Conservation (phyloP, 2,888 invertebrate species). For the Sericinus montela region DNA sequence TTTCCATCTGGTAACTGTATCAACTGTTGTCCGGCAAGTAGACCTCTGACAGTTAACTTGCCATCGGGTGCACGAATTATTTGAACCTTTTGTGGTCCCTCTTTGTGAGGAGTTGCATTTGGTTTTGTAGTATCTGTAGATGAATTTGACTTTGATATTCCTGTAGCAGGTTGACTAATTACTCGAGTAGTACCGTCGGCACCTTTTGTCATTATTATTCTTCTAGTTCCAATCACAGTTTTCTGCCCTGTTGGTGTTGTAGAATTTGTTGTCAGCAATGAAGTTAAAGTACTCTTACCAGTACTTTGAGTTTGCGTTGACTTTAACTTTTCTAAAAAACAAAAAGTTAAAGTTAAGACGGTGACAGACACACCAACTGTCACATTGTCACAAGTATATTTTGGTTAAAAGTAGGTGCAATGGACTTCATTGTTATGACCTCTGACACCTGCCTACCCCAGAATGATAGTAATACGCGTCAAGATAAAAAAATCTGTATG, state of each 20-base stretch:
- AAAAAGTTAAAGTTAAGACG: no score
- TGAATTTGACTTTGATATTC: slow-evolving; percentile 65
- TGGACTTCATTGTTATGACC: no score
- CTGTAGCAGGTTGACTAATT: slow-evolving; percentile 78
- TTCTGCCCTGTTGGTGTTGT: slow-evolving; percentile 79
- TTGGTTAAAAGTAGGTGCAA: no score
- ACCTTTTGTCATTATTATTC: slow-evolving; percentile 88
- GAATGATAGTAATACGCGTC: no score
- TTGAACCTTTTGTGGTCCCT: slow-evolving; percentile 88
- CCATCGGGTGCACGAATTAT: slow-evolving; percentile 94
- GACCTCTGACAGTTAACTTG: slow-evolving; percentile 93
- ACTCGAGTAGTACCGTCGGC: slow-evolving; percentile 83
- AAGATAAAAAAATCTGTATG: no score
- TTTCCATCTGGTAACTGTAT: slow-evolving; percentile 96
- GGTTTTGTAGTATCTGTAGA: slow-evolving; percentile 43
- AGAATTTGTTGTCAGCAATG: slow-evolving; percentile 77
- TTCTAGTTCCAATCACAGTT: slow-evolving; percentile 81
- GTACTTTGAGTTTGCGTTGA: slow-evolving; percentile 72
- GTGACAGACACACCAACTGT: no score
- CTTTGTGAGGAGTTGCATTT: slow-evolving; percentile 55
- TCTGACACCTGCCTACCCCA: no score
- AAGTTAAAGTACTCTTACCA: slow-evolving; percentile 83
- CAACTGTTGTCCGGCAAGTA: slow-evolving; percentile 94
- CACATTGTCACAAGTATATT: no score
- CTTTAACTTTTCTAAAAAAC: slow-evolving; percentile 62